Conservation (phyloP, 23 tunicate genomes). For the Styela plicata region DNA sequence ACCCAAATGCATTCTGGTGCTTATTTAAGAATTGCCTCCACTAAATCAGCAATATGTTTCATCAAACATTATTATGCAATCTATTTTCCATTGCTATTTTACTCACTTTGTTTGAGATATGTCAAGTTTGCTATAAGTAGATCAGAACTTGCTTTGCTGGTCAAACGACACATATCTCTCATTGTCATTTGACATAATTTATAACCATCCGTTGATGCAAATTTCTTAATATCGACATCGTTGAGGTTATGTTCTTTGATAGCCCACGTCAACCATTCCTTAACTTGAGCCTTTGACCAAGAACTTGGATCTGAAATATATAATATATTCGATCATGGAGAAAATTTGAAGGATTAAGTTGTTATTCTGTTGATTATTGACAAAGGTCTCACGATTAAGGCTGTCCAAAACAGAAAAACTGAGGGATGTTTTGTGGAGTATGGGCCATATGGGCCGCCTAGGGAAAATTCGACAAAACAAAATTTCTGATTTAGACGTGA, state of each 20-base stretch:
- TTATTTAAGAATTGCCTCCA: too few relatives aligned
- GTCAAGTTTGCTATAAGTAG: constrained; percentile 56
- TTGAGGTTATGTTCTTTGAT: constrained; percentile 56
- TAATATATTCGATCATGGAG: too few relatives aligned
- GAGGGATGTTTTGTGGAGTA: background rate
- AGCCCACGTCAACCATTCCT: constrained; percentile 70
- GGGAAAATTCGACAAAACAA: background rate
- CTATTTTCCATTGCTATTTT: too few relatives aligned
- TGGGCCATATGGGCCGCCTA: background rate
- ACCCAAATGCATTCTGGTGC: too few relatives aligned
- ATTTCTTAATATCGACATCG: constrained; percentile 78
- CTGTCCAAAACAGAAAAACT: constrained; percentile 3
- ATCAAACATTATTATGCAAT: too few relatives aligned
- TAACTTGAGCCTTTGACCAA: constrained; percentile 74
- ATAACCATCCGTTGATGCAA: constrained; percentile 79
- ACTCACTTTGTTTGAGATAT: constrained; percentile 80
- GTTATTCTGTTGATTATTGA: too few relatives aligned
- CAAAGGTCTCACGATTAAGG: background rate
- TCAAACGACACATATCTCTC: constrained; percentile 84
- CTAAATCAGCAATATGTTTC: too few relatives aligned
- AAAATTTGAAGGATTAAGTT: too few relatives aligned
- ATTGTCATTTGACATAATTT: constrained; percentile 97
- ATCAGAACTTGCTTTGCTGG: constrained; percentile 72
- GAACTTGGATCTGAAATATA: constrained; percentile 65
- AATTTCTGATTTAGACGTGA: background rate